phyloP scores from a whole-genome alignment of 37 sponge, comb jelly and placozoan genomes.

The Bolinopsis microptera region DNA sequence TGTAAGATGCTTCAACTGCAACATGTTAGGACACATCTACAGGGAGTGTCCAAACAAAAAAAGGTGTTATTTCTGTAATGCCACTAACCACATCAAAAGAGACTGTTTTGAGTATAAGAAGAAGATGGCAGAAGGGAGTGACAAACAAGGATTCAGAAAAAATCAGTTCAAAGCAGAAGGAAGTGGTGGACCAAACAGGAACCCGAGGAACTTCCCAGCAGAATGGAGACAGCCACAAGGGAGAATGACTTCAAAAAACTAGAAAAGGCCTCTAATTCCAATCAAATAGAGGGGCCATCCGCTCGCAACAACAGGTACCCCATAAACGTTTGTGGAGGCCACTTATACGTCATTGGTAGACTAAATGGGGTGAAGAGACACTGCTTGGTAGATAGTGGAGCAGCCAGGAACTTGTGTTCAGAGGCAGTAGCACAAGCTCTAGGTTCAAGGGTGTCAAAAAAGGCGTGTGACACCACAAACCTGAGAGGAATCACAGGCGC shows the following conservation, averaged over 20 bases:
- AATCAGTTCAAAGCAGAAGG: no score
- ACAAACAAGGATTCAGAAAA: no score
- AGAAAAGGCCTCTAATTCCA: not conserved
- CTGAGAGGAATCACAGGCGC: not conserved
- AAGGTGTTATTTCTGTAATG: not conserved
- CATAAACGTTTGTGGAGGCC: not conserved
- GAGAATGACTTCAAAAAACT: not conserved
- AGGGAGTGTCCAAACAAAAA: not conserved
- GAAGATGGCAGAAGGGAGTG: no score
- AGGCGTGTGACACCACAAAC: not conserved
- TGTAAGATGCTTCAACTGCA: not conserved
- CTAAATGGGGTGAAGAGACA: not conserved
- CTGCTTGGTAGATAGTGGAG: constrained; percentile 1
- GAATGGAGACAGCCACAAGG: no score
- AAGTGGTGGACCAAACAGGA: no score
- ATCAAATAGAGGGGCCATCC: not conserved
- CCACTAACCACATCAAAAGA: not conserved
- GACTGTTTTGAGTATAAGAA: not conserved
- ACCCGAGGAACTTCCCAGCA: no score
- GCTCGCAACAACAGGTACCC: not conserved
- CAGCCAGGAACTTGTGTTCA: not conserved
- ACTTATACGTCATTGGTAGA: not conserved
- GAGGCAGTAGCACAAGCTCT: not conserved
- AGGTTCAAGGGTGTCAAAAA: not conserved
- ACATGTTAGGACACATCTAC: not conserved